Conservation (phyloP, 2,113 vertebrate genomes). For the Dolichallabes microphthalmus region DNA sequence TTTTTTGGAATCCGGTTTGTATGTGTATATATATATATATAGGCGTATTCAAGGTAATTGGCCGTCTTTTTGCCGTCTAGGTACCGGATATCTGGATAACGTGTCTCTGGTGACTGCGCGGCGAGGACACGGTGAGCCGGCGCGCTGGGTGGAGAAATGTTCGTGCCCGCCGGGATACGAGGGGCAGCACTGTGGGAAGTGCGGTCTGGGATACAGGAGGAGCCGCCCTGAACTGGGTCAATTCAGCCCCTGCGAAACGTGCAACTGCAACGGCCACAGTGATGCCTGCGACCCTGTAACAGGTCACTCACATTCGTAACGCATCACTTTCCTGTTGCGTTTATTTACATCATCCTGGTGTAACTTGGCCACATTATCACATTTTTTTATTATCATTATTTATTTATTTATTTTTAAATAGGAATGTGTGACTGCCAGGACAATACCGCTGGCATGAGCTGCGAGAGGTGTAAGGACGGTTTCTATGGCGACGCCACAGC, state of each 20-base stretch:
- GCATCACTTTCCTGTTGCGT: too few relatives aligned
- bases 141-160: slow-evolving; percentile 90
- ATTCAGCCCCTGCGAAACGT: slow-evolving; percentile 88
- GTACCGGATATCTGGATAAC: slow-evolving; percentile 86
- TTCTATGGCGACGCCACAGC: slow-evolving; percentile 86
- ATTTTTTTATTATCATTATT: not conserved
- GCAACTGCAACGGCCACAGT: slow-evolving; percentile 88
- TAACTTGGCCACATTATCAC: not conserved
- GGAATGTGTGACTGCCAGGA: slow-evolving; percentile 87
- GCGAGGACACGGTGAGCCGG: slow-evolving; percentile 73
- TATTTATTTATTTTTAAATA: slow-evolving; percentile 57
- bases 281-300: slow-evolving; percentile 81
- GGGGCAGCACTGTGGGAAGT: slow-evolving; percentile 91
- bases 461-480: slow-evolving; percentile 87
- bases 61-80: slow-evolving; percentile 60
- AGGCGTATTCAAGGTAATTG: too few relatives aligned
- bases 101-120: slow-evolving; percentile 82
- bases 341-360: not conserved
- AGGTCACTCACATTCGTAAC: slow-evolving; percentile 69
- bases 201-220: slow-evolving; percentile 82
- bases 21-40: too few relatives aligned
- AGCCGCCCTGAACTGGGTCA: slow-evolving; percentile 75
- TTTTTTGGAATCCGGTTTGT: too few relatives aligned
- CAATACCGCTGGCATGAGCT: slow-evolving; percentile 86
- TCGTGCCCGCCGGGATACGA: slow-evolving; percentile 86